Evolutionary conservation across 2,113 vertebrate species (phyloP).

Genomic region (Kryptolebias marmoratus): DNA sequence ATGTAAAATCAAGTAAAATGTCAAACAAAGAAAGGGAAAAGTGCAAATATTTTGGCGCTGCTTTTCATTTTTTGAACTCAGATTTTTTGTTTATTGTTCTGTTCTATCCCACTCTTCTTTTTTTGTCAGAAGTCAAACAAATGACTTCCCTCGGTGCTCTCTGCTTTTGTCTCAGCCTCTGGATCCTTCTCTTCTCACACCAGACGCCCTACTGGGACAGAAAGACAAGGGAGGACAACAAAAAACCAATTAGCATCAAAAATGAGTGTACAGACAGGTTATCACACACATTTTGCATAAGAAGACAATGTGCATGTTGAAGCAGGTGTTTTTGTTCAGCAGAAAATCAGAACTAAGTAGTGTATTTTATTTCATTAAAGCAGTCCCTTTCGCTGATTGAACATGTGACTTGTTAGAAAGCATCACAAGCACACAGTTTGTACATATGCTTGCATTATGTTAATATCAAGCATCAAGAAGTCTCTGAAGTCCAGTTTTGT

Average conservation of each 20-base stretch:
- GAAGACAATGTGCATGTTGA: not conserved
- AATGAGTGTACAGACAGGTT: not conserved
- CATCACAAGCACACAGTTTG: too few relatives aligned
- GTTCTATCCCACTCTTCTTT: conserved; percentile 61
- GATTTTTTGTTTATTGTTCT: conserved; percentile 36
- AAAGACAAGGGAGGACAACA: not conserved
- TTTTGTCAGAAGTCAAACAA: conserved; percentile 68
- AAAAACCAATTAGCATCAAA: not conserved
- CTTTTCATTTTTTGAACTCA: conserved; percentile 60
- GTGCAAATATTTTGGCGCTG: conserved; percentile 85
- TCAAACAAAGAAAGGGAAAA: conserved; percentile 80
- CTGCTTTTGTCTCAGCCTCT: conserved; percentile 74
- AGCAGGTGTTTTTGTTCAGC: too few relatives aligned
- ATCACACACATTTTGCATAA: not conserved
- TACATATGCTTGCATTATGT: too few relatives aligned
- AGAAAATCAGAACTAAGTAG: too few relatives aligned
- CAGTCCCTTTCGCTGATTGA: too few relatives aligned
- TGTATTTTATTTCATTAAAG: too few relatives aligned
- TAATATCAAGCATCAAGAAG: not conserved
- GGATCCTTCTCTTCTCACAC: conserved; percentile 75
- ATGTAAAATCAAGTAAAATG: conserved; percentile 68
- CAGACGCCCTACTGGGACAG: conserved; percentile 79
- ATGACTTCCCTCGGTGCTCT: conserved; percentile 71
- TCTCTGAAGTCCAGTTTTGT: conserved; percentile 22
- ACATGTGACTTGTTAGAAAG: too few relatives aligned